Evolutionary conservation across 1,140 invertebrate species (phyloP).

Genomic region (Globodera rostochiensis): DNA sequence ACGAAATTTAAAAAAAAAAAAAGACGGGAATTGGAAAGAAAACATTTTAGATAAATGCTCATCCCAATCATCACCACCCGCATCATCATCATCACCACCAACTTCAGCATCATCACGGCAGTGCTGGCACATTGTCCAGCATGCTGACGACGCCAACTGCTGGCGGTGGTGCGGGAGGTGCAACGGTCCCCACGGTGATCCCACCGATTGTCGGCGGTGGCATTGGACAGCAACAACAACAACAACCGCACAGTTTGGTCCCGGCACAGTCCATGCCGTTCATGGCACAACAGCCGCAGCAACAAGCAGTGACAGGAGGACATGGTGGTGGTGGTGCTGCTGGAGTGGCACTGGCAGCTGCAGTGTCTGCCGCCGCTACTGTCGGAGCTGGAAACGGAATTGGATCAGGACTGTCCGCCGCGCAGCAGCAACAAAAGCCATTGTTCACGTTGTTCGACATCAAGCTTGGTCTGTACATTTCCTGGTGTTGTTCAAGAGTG

Average conservation of each 20-base stretch:
- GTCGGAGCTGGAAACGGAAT: not conserved
- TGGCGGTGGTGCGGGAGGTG: not conserved
- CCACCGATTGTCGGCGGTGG: not conserved
- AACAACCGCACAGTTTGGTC: not conserved
- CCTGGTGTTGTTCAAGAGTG: not conserved
- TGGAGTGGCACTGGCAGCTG: not conserved
- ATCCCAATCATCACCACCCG: not conserved
- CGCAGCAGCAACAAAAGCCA: not conserved
- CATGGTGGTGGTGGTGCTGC: constrained; percentile 3
- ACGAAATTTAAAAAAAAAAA: not conserved
- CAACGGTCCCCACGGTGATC: not conserved
- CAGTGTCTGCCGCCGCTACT: not conserved
- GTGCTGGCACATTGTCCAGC: not conserved
- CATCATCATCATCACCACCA: not conserved
- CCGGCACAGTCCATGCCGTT: not conserved
- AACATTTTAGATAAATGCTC: too few species aligned
- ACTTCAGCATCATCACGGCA: not conserved
- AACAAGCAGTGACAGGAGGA: too few species aligned
- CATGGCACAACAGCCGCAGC: not conserved
- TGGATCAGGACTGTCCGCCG: not conserved
- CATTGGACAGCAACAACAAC: not conserved
- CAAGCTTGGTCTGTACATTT: not conserved
- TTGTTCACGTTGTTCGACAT: not conserved
- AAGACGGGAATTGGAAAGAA: too few species aligned
- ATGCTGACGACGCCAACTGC: not conserved